A percentile compares a stretch with the other conserved stretches of the same genome.
These are phyloP conservation scores for Melanotaenia boesemani DNA, from an alignment of 2,797 vertebrate species.

Conservation along the genomic window DNA sequence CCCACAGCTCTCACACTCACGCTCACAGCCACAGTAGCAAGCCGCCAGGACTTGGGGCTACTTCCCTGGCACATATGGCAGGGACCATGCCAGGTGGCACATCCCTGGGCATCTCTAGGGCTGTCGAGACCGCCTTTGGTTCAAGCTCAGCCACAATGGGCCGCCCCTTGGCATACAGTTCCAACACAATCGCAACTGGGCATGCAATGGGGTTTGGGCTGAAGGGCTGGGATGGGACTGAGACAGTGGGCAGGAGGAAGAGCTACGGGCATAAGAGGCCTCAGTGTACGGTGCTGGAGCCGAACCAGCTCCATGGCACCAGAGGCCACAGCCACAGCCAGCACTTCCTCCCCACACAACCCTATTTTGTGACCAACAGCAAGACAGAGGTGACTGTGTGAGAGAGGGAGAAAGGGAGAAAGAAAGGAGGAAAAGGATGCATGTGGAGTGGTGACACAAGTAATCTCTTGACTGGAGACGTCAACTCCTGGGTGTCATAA, in stretches of 20 bases:
- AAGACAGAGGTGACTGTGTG: conserved; percentile 99
- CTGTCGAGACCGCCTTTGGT: conserved; percentile 56
- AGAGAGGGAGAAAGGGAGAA: conserved; percentile 57
- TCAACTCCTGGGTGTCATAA: conserved; percentile 44
- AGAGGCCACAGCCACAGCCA: conserved; percentile 87
- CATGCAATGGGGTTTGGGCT: conserved; percentile 71
- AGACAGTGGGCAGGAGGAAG: conserved; percentile 92
- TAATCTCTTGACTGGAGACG: conserved; percentile 51
- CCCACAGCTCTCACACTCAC: conserved; percentile 63
- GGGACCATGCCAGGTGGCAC: conserved; percentile 79
- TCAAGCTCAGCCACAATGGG: conserved; percentile 82
- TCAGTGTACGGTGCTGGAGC: conserved; percentile 87
- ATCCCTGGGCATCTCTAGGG: conserved; percentile 75
- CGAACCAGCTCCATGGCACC: conserved; percentile 89
- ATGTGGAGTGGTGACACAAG: conserved; percentile 66
- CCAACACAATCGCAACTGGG: conserved; percentile 75
- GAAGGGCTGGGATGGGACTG: conserved; percentile 94
- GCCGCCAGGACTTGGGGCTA: conserved; percentile 67
- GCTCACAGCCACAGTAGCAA: conserved; percentile 79
- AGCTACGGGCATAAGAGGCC: conserved; percentile 90
- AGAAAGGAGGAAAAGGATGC: conserved; percentile 57
- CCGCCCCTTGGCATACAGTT: conserved; percentile 75
- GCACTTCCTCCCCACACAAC: conserved; percentile 94
- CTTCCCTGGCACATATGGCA: conserved; percentile 75
- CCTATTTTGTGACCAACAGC: conserved; percentile 99